A percentile compares a stretch with the other conserved stretches of the same genome.
Conservation (phyloP, 2,888 invertebrate genomes). For the Cantharis rustica region DNA sequence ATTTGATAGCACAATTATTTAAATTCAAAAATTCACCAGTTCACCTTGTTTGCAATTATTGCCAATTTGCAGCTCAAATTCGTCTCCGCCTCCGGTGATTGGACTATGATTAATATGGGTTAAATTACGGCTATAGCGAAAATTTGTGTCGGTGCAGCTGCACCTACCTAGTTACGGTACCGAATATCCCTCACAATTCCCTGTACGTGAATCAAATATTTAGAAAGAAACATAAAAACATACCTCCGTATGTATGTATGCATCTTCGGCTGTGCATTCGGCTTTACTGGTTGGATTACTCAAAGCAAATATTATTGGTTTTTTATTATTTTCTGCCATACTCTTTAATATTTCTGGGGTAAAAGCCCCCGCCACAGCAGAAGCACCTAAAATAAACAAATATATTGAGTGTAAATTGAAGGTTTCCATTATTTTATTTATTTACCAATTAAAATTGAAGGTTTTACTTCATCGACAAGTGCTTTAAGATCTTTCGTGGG, state of each 20-base stretch:
- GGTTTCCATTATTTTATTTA: background rate
- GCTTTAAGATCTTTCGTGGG: constrained; percentile 79
- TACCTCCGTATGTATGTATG: constrained; percentile 87
- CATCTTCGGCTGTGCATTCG: constrained; percentile 99
- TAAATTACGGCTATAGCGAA: too few relatives aligned
- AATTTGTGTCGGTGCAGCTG: too few relatives aligned
- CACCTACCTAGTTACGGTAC: too few relatives aligned
- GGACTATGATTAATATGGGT: too few relatives aligned
- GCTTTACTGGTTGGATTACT: constrained; percentile 98
- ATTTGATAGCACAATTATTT: too few relatives aligned
- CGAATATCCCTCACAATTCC: too few relatives aligned
- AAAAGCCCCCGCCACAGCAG: constrained; percentile 91
- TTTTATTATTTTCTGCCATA: constrained; percentile 83
- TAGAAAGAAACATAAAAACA: too few relatives aligned
- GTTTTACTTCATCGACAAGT: constrained; percentile 83
- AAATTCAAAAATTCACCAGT: too few relatives aligned
- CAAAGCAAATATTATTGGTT: constrained; percentile 95
- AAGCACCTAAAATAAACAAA: constrained; percentile 70
- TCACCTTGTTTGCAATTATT: too few relatives aligned
- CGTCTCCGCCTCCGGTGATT: too few relatives aligned
- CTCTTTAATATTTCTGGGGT: constrained; percentile 81
- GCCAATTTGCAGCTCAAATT: too few relatives aligned
- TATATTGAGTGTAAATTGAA: background rate
- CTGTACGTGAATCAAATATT: too few relatives aligned
- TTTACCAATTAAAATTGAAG: constrained; percentile 83